Percentiles rank a stretch among this genome's conserved stretches.
Evolutionary conservation across 2,888 invertebrate genomes (phyloP).

Genomic region (Seira ritae): DNA sequence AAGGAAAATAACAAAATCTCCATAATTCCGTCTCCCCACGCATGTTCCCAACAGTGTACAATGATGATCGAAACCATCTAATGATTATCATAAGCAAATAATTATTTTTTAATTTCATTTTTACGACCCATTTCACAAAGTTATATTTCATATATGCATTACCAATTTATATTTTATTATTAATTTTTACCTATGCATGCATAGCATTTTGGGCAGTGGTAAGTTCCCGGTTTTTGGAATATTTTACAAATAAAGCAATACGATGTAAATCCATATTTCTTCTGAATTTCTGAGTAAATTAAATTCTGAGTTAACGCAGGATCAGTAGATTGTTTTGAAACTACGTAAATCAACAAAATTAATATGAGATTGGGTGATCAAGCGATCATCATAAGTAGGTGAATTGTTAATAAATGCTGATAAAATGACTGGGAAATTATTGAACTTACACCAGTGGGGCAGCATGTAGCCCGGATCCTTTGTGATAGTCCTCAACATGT

Average conservation of each 20-base stretch:
- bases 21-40: constrained; percentile 50
- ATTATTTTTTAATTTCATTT: not conserved
- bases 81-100: not conserved
- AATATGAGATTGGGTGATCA: not conserved
- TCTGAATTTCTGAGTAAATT: not conserved
- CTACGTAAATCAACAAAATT: not conserved
- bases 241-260: constrained; percentile 36
- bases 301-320: not conserved
- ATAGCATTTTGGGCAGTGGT: constrained; percentile 21
- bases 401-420: not conserved
- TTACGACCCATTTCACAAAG: not conserved
- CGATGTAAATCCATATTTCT: constrained; percentile 7
- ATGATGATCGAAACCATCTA: constrained; percentile 54
- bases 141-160: no score
- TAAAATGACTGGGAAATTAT: not conserved
- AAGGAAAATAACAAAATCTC: constrained; percentile 42
- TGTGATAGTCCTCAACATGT: not conserved
- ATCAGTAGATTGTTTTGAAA: constrained; percentile 13
- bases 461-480: constrained; percentile 34
- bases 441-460: constrained; percentile 37
- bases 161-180: not conserved
- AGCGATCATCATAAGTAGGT: not conserved
- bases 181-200: constrained; percentile 36
- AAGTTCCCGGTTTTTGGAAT: constrained; percentile 7
- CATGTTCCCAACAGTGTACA: constrained; percentile 47